phyloP scores from a whole-genome alignment of 1,140 invertebrate genomes.

The Pseudomyrmex cubaensis region DNA sequence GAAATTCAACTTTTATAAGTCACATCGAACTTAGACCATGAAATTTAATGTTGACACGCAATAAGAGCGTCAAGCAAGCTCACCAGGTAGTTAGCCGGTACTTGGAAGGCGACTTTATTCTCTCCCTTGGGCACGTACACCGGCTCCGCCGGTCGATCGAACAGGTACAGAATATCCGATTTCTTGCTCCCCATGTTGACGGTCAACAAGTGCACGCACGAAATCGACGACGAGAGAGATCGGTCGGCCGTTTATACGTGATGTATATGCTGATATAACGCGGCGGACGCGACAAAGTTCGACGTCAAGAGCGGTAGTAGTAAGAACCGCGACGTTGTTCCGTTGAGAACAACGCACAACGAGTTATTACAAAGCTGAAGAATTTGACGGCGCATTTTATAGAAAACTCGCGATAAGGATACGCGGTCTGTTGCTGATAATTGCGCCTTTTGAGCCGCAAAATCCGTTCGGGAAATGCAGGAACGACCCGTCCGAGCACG shows the following conservation, averaged over 20 bases:
- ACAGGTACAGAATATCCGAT: slow-evolving; percentile 86
- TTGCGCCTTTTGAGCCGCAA: slow-evolving; percentile 41
- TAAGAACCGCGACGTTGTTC: not conserved
- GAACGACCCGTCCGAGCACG: not conserved
- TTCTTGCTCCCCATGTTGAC: slow-evolving; percentile 68
- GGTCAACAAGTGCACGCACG: not conserved
- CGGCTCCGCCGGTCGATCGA: slow-evolving; percentile 91
- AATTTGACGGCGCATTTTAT: slow-evolving; percentile 38
- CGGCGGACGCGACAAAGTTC: not conserved
- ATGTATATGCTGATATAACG: too few species aligned
- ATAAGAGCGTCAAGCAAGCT: slow-evolving; percentile 61
- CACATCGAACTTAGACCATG: not conserved
- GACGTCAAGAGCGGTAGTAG: not conserved
- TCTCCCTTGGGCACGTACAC: slow-evolving; percentile 88
- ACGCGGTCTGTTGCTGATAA: slow-evolving; percentile 22
- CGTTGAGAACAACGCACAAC: not conserved
- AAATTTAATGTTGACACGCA: slow-evolving; percentile 23
- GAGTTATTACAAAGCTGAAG: not conserved
- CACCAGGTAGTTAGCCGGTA: slow-evolving; percentile 87
- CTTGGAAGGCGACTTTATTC: slow-evolving; percentile 86
- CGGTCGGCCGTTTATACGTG: not conserved
- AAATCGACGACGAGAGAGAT: not conserved
- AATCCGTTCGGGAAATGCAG: slow-evolving; percentile 32
- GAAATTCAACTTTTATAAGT: not conserved
- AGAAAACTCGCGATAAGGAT: slow-evolving; percentile 47